Evolutionary conservation across 2,888 invertebrate genomes (phyloP).

Genomic region (Choristoneura rosaceana): DNA sequence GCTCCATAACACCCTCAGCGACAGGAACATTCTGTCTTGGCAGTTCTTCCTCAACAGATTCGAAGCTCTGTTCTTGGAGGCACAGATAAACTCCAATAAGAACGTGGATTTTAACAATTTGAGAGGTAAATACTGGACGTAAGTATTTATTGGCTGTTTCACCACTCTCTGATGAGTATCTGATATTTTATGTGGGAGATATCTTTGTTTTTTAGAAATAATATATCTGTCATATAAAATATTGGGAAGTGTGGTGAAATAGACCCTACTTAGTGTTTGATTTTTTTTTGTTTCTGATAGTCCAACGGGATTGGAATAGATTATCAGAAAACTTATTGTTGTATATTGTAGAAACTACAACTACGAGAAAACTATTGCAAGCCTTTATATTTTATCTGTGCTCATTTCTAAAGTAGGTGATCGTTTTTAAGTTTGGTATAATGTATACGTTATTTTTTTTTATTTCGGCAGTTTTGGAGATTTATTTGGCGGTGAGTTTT

Average conservation of each 20-base stretch:
- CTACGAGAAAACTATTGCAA: too few relatives aligned
- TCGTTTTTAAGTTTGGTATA: not conserved
- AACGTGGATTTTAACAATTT: constrained; percentile 93
- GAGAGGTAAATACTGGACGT: constrained; percentile 87
- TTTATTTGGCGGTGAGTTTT: constrained; percentile 22
- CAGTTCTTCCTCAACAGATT: constrained; percentile 98
- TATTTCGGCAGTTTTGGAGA: constrained; percentile 27
- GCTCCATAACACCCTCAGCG: constrained; percentile 96
- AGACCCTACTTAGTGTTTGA: too few relatives aligned
- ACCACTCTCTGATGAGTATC: too few relatives aligned
- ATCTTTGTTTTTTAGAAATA: too few relatives aligned
- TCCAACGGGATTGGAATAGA: too few relatives aligned
- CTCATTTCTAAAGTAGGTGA: not conserved
- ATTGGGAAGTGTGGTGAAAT: too few relatives aligned
- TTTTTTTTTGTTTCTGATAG: too few relatives aligned
- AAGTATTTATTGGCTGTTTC: too few relatives aligned
- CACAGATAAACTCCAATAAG: constrained; percentile 95
- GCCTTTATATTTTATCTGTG: not conserved
- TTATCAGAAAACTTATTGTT: too few relatives aligned
- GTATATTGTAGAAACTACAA: too few relatives aligned
- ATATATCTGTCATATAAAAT: too few relatives aligned
- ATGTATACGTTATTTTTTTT: constrained; percentile 20
- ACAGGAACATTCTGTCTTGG: constrained; percentile 96
- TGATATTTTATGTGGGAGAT: too few relatives aligned
- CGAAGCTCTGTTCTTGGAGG: constrained; percentile 97